Evolutionary conservation across 1,140 invertebrate genomes (phyloP).

Genomic region (Holotrichia oblita): DNA sequence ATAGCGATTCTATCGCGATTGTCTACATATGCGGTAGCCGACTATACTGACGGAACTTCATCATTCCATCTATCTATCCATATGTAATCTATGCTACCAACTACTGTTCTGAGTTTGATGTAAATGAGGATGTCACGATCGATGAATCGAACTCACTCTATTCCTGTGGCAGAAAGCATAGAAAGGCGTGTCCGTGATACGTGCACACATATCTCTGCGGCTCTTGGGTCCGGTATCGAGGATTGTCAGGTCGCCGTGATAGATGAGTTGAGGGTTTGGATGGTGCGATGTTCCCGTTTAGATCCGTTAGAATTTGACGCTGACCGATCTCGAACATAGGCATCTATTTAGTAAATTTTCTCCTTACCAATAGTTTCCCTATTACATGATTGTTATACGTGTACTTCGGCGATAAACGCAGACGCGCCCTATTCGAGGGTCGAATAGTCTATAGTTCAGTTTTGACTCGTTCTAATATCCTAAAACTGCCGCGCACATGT

Average conservation of each 20-base stretch:
- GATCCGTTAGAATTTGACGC: neutral
- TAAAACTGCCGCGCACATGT: too few species aligned
- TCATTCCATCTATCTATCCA: neutral
- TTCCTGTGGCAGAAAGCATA: neutral
- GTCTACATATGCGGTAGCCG: neutral
- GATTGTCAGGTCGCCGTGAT: neutral
- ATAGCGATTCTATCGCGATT: constrained; percentile 1
- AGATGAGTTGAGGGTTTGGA: neutral
- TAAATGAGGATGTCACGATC: constrained; percentile 19
- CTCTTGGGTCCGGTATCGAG: neutral
- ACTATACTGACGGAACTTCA: neutral
- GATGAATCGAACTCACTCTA: constrained; percentile 7
- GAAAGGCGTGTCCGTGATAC: neutral
- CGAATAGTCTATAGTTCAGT: too few species aligned
- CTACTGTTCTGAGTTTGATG: neutral
- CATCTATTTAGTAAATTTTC: neutral
- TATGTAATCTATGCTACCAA: constrained; percentile 4
- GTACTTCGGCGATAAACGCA: too few species aligned
- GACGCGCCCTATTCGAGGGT: too few species aligned
- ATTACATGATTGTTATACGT: too few species aligned
- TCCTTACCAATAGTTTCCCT: neutral
- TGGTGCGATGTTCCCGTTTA: neutral
- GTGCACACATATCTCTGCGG: neutral
- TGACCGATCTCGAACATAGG: neutral
- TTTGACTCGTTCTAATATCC: too few species aligned